Conservation (phyloP, 2,113 vertebrate genomes). For the Piaya cayana region DNA sequence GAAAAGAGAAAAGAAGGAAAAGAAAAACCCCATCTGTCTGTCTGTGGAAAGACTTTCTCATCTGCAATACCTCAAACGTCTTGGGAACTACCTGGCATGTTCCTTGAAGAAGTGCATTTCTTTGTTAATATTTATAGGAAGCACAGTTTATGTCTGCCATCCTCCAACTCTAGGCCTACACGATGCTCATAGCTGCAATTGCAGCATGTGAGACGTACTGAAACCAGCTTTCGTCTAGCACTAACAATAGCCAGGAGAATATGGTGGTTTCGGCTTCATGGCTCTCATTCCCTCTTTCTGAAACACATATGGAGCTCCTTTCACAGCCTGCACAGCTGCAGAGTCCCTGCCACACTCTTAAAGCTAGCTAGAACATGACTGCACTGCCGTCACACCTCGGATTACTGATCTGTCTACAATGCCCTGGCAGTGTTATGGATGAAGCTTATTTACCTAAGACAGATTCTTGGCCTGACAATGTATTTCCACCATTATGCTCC, state of each 20-base stretch:
- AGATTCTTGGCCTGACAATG: constrained; percentile 26
- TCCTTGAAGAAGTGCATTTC: constrained; percentile 14
- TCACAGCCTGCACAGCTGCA: neutral
- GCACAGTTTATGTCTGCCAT: neutral
- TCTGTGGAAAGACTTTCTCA: constrained; percentile 38
- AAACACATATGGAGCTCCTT: constrained; percentile 1
- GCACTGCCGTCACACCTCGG: neutral
- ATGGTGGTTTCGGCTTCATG: neutral
- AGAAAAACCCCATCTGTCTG: neutral
- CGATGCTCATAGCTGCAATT: neutral
- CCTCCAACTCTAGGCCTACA: neutral
- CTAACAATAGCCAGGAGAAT: neutral
- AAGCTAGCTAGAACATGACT: constrained; percentile 12
- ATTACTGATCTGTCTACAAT: neutral
- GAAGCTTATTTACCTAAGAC: constrained; percentile 36
- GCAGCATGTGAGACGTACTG: neutral
- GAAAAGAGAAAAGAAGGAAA: neutral
- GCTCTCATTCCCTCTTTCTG: neutral
- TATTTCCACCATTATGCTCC: constrained; percentile 11
- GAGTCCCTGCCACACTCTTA: neutral
- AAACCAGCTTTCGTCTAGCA: neutral
- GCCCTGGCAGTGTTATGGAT: neutral
- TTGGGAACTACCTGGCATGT: neutral
- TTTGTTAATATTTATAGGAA: neutral
- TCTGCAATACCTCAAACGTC: neutral